phyloP scores from a whole-genome alignment of 2,113 vertebrate genomes.

The Tupaia chinensis region DNA sequence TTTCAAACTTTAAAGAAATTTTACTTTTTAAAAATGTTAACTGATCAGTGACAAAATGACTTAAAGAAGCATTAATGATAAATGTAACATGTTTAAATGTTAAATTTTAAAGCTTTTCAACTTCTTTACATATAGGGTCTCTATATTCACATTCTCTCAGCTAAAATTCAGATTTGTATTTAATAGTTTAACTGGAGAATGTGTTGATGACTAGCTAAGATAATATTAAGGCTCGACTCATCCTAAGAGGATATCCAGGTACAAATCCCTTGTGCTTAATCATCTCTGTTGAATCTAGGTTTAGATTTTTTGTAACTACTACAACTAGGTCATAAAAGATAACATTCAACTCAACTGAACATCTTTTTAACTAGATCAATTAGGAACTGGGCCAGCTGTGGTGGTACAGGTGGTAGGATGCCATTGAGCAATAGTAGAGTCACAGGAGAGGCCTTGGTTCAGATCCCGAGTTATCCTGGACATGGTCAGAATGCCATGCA shows the following conservation, averaged over 20 bases:
- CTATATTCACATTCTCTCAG: conserved; percentile 22
- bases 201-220: conserved; percentile 7
- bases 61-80: conserved; percentile 50
- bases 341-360: conserved; percentile 16
- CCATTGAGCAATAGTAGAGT: no score
- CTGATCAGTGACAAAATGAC: conserved; percentile 45
- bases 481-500: no score
- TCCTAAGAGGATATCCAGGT: not conserved
- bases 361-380: conserved; percentile 30
- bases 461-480: no score
- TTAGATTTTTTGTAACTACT: conserved; percentile 65
- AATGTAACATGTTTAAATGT: conserved; percentile 56
- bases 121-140: not conserved
- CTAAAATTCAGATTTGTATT: conserved; percentile 42
- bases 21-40: conserved; percentile 40
- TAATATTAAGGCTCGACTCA: conserved; percentile 37
- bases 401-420: no score
- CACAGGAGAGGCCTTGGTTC: no score
- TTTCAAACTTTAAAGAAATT: conserved; percentile 50
- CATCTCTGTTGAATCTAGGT: conserved; percentile 6
- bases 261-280: conserved; percentile 35
- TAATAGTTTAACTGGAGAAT: conserved; percentile 36
- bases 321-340: conserved; percentile 36
- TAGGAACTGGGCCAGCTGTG: not conserved
- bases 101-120: conserved; percentile 24